Evolutionary conservation across 1,140 invertebrate species (phyloP).

Genomic region (Leptinotarsa lineolata): DNA sequence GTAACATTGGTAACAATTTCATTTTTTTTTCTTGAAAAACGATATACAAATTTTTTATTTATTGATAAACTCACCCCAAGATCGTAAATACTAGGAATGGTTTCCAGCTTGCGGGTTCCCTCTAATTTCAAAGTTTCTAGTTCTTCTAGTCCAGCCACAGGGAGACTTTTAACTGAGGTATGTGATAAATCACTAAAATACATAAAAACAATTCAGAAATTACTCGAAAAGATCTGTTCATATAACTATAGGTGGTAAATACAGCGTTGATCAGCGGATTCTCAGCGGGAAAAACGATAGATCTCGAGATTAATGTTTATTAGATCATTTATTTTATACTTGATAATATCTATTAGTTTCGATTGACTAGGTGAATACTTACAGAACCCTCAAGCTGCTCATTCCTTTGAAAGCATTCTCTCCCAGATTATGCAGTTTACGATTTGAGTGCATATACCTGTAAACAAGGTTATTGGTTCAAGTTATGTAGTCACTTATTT

Average conservation of each 20-base stretch:
- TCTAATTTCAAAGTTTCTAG: constrained; percentile 73
- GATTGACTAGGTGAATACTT: constrained; percentile 54
- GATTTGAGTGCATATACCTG: constrained; percentile 73
- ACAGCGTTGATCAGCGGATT: too few species aligned
- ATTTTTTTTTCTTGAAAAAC: background rate
- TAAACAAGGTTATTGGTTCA: constrained; percentile 35
- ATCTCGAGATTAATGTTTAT: too few species aligned
- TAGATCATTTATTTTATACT: too few species aligned
- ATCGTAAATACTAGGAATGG: constrained; percentile 82
- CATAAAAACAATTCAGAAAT: background rate
- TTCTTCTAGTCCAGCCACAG: constrained; percentile 71
- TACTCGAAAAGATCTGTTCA: too few species aligned
- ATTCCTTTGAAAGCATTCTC: constrained; percentile 69
- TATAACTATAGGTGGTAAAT: too few species aligned
- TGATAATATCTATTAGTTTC: background rate
- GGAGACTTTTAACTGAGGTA: constrained; percentile 74
- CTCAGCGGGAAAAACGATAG: too few species aligned
- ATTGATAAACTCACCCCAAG: constrained; percentile 63
- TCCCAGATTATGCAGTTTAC: constrained; percentile 62
- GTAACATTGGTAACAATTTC: too few species aligned
- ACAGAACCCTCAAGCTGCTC: constrained; percentile 65
- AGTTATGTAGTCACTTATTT: too few species aligned
- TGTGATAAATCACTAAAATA: constrained; percentile 72
- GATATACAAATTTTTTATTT: background rate
- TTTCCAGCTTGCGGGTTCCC: constrained; percentile 72